Evolutionary conservation across 2,888 invertebrate species (phyloP).

Genomic region (Psylliodes chrysocephalus): DNA sequence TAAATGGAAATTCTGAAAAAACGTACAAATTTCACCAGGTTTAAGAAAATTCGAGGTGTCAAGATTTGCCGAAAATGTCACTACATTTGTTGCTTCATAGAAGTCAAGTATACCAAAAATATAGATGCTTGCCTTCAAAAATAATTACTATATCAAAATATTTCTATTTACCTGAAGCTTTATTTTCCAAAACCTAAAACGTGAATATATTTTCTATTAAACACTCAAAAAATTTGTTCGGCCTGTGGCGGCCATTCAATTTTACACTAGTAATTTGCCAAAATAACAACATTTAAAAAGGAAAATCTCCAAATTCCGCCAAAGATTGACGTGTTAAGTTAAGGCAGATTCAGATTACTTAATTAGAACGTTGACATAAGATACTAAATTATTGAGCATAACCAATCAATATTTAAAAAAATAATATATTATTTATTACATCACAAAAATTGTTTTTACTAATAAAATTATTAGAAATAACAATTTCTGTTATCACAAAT

Average conservation of each 20-base stretch:
- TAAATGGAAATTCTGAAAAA: not conserved
- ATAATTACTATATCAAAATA: slow-evolving; percentile 1
- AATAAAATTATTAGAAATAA: no score
- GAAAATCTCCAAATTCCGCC: not conserved
- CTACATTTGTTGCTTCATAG: slow-evolving; percentile 13
- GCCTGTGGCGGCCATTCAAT: slow-evolving; percentile 27
- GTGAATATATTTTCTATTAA: slow-evolving; percentile 8
- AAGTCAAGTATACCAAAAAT: not conserved
- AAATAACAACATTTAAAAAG: slow-evolving; percentile 7
- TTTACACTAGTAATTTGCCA: slow-evolving; percentile 16
- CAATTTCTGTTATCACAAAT: no score
- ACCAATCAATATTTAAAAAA: no score
- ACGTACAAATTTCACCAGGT: slow-evolving; percentile 8
- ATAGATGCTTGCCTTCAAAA: not conserved
- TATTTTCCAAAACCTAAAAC: slow-evolving; percentile 10
- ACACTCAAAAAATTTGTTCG: slow-evolving; percentile 19
- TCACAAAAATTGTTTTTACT: no score
- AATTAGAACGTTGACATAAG: no score
- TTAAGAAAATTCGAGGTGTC: slow-evolving; percentile 12
- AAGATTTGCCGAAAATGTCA: slow-evolving; percentile 27
- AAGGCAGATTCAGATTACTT: no score
- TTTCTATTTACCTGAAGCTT: slow-evolving; percentile 18
- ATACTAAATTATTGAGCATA: no score
- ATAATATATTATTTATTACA: no score
- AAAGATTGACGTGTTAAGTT: no score